Evolutionary conservation across 2,888 invertebrate species (phyloP).

Genomic region (Podotricha telesiphe): DNA sequence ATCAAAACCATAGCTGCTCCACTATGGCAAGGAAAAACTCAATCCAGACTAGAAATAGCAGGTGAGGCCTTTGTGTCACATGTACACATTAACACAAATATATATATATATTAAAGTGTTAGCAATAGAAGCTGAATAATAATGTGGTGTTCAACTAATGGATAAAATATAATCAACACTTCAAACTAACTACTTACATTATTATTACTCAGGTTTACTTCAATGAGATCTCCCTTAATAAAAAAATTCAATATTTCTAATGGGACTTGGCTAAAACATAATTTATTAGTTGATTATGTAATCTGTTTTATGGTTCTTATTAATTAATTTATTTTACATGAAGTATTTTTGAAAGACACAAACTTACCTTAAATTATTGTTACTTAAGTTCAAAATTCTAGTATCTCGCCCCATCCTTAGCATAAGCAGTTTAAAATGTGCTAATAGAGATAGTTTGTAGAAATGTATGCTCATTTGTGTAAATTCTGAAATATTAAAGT

Average conservation of each 20-base stretch:
- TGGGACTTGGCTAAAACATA: conserved; percentile 67
- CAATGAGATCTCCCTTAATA: conserved; percentile 68
- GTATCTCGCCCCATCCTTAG: conserved; percentile 72
- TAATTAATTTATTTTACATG: background rate
- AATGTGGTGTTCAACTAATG: too few species aligned
- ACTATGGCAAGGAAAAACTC: too few species aligned
- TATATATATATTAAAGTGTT: too few species aligned
- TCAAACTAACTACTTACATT: conserved; percentile 59
- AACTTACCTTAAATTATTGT: conserved; percentile 67
- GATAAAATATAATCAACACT: background rate
- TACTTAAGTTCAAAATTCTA: conserved; percentile 66
- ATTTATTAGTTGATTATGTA: background rate
- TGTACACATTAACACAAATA: too few species aligned
- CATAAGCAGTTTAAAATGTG: conserved; percentile 72
- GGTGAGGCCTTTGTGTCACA: too few species aligned
- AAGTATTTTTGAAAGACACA: background rate
- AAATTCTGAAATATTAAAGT: conserved; percentile 63
- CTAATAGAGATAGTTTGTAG: conserved; percentile 64
- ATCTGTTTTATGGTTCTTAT: background rate
- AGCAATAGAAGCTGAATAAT: too few species aligned
- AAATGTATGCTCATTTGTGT: conserved; percentile 62
- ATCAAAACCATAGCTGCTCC: too few species aligned
- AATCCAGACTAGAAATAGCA: too few species aligned
- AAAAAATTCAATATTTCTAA: conserved; percentile 74
- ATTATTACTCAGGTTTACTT: conserved; percentile 71